phyloP scores from a whole-genome alignment of 1,140 invertebrate species.

The Chironomus tepperi region DNA sequence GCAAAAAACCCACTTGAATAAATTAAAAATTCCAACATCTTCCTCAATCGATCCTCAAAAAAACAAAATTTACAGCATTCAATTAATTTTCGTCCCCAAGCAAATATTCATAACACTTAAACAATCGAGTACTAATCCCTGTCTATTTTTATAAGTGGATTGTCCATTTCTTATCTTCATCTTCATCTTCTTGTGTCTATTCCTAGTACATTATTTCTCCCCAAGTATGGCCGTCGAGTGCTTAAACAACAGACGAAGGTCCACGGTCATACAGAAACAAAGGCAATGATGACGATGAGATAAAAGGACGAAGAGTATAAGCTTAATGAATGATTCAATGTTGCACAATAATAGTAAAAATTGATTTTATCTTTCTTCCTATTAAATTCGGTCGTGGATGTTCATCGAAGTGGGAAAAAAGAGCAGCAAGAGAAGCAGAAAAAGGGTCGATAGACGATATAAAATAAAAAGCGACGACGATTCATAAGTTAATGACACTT shows the following conservation, averaged over 20 bases:
- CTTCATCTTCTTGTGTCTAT: too few relatives aligned
- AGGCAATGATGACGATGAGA: not conserved
- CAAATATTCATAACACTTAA: too few relatives aligned
- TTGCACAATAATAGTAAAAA: slow-evolving; percentile 20
- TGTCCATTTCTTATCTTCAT: not conserved
- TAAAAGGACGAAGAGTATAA: not conserved
- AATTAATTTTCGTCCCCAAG: too few relatives aligned
- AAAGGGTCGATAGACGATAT: slow-evolving; percentile 9
- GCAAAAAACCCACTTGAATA: too few relatives aligned
- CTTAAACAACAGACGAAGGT: not conserved
- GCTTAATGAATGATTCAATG: slow-evolving; percentile 18
- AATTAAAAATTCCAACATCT: too few relatives aligned
- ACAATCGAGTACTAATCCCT: too few relatives aligned
- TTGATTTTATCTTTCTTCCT: slow-evolving; percentile 8
- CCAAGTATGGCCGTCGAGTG: not conserved
- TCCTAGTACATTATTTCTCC: not conserved
- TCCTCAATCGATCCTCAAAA: too few relatives aligned
- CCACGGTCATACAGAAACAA: too few relatives aligned
- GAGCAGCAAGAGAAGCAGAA: not conserved
- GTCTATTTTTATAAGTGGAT: not conserved
- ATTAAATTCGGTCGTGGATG: not conserved
- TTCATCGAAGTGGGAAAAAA: not conserved
- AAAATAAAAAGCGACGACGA: not conserved
- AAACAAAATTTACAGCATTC: too few relatives aligned
- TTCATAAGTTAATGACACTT: slow-evolving; percentile 13